These are phyloP conservation scores for Halcyon smyrnensis DNA, from an alignment of 2,797 vertebrate species.

Conservation along the genomic window DNA sequence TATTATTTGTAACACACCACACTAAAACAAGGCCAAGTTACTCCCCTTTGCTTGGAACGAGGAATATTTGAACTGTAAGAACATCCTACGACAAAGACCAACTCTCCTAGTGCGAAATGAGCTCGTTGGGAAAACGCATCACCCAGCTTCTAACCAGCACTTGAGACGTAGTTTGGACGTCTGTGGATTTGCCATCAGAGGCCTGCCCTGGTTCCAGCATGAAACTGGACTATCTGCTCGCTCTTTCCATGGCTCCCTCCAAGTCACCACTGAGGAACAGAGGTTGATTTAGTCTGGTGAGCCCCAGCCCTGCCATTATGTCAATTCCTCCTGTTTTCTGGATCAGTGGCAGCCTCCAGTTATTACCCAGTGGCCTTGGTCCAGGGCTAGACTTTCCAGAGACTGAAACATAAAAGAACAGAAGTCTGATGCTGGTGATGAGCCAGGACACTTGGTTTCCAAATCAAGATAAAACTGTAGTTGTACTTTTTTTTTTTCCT, in stretches of 20 bases:
- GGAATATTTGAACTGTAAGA: not conserved
- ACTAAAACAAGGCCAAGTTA: not conserved
- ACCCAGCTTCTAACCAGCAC: not conserved
- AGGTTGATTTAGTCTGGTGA: not conserved
- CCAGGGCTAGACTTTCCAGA: slow-evolving; percentile 24
- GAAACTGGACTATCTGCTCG: not conserved
- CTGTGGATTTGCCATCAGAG: not conserved
- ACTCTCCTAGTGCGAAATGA: not conserved
- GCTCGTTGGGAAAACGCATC: not conserved
- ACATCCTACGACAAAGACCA: not conserved
- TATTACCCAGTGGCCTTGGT: slow-evolving; percentile 1
- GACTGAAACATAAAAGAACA: slow-evolving; percentile 4
- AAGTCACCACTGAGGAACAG: not conserved
- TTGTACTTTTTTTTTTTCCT: not conserved
- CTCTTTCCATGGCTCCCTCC: slow-evolving; percentile 5
- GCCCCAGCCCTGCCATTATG: slow-evolving; percentile 2
- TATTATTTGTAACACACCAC: not conserved
- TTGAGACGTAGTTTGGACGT: not conserved
- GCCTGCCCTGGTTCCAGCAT: not conserved
- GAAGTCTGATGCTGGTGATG: slow-evolving; percentile 12
- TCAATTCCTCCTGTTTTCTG: slow-evolving; percentile 21
- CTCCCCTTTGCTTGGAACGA: not conserved
- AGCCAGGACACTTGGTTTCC: slow-evolving; percentile 36
- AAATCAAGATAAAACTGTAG: slow-evolving; percentile 15
- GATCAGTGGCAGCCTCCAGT: slow-evolving; percentile 4